Evolutionary conservation across 1,140 invertebrate genomes (phyloP).

Genomic region (Diabrotica virgifera): DNA sequence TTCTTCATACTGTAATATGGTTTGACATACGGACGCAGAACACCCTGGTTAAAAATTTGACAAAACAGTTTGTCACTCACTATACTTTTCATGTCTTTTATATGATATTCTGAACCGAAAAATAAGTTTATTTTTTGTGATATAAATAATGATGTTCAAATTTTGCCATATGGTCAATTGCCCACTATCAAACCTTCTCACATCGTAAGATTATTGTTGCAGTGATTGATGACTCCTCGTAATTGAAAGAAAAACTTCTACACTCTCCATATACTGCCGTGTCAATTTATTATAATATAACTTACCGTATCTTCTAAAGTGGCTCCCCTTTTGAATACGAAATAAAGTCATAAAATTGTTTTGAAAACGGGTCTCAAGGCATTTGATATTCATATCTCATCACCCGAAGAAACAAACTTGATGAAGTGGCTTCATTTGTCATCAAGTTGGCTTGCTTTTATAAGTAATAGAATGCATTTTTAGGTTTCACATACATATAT

Average conservation of each 20-base stretch:
- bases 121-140: too few relatives aligned
- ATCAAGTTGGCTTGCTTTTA: slow-evolving; percentile 27
- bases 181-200: background rate
- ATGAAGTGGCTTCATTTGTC: slow-evolving; percentile 34
- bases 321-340: slow-evolving; percentile 21
- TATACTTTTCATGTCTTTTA: too few relatives aligned
- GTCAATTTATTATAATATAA: slow-evolving; percentile 3
- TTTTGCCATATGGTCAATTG: too few relatives aligned
- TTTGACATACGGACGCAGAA: too few relatives aligned
- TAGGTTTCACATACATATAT: too few relatives aligned
- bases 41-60: too few relatives aligned
- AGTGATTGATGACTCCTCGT: background rate
- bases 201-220: background rate
- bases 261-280: background rate
- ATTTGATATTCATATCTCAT: slow-evolving; percentile 29
- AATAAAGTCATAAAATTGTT: slow-evolving; percentile 25
- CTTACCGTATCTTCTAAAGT: background rate
- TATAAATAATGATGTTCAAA: too few relatives aligned
- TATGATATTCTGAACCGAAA: too few relatives aligned
- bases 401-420: slow-evolving; percentile 31
- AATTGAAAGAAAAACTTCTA: background rate
- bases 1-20: too few relatives aligned
- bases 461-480: too few relatives aligned
- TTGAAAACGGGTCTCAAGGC: slow-evolving; percentile 24
- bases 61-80: too few relatives aligned